phyloP scores from a whole-genome alignment of 1,140 invertebrate species.

The Scaptomyza hsui region DNA sequence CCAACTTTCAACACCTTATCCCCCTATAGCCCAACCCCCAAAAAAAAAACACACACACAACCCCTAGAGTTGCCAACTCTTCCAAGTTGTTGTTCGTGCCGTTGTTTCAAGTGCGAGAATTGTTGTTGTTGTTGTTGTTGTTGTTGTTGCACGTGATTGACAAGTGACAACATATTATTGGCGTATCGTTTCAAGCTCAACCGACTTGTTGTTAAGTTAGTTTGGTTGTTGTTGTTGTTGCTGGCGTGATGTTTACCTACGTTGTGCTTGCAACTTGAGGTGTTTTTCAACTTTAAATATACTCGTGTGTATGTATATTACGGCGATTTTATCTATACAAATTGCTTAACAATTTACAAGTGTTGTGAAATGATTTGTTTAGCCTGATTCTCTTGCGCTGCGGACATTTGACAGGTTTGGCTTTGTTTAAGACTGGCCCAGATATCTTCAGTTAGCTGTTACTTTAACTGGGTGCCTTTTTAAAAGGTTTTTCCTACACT shows the following conservation, averaged over 20 bases:
- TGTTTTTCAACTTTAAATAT: slow-evolving; percentile 21
- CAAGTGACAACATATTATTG: slow-evolving; percentile 82
- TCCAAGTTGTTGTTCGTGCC: slow-evolving; percentile 24
- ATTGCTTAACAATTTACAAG: slow-evolving; percentile 24
- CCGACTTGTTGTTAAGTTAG: slow-evolving; percentile 30
- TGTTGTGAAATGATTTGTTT: slow-evolving; percentile 22
- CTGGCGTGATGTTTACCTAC: slow-evolving; percentile 39
- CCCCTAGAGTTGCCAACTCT: slow-evolving; percentile 3
- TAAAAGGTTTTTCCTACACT: no score
- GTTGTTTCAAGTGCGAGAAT: slow-evolving; percentile 65
- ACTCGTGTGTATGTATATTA: background rate
- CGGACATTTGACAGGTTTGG: background rate
- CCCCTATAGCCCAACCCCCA: background rate
- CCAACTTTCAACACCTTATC: slow-evolving; percentile 1
- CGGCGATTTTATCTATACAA: slow-evolving; percentile 19
- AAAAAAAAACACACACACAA: no score
- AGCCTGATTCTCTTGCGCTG: background rate
- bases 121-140: slow-evolving; percentile 45
- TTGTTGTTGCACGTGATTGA: slow-evolving; percentile 71
- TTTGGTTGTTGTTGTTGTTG: slow-evolving; percentile 40
- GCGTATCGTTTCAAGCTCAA: slow-evolving; percentile 73
- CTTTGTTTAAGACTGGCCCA: background rate
- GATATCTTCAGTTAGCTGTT: background rate
- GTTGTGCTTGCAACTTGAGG: slow-evolving; percentile 26
- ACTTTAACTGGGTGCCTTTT: background rate